phyloP scores from a whole-genome alignment of 2,113 vertebrate species.

The Pomatorhinus ruficollis region DNA sequence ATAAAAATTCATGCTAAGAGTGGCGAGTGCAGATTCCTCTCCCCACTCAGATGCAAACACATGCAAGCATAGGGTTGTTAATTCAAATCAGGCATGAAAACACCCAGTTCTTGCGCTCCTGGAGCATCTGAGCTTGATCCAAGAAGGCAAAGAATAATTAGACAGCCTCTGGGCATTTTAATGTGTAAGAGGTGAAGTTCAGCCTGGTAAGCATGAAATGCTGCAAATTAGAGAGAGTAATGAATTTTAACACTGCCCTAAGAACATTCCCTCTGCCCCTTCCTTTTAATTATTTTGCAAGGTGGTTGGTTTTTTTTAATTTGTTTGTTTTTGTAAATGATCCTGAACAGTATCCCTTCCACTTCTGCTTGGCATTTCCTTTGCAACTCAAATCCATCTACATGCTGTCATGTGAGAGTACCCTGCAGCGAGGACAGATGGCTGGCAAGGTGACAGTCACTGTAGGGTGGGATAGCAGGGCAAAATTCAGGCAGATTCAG shows the following conservation, averaged over 20 bases:
- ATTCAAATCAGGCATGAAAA: background rate
- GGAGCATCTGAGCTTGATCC: background rate
- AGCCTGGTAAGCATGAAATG: background rate
- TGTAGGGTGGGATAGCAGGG: background rate
- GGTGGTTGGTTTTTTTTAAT: background rate
- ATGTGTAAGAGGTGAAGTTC: background rate
- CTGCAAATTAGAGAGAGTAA: background rate
- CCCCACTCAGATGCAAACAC: background rate
- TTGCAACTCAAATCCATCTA: background rate
- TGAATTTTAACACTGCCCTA: background rate
- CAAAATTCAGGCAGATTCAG: background rate
- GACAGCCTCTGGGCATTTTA: background rate
- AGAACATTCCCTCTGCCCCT: background rate
- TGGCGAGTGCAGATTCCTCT: background rate
- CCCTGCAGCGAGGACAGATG: background rate
- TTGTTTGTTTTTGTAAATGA: background rate
- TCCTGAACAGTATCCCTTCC: background rate
- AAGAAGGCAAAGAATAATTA: background rate
- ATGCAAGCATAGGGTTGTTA: background rate
- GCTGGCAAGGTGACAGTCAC: background rate
- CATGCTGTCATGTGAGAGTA: background rate
- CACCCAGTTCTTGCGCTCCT: background rate
- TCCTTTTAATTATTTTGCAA: conserved; percentile 12
- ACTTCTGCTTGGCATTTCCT: background rate
- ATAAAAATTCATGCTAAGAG: background rate